Percentiles rank a stretch among this genome's conserved stretches.
These are phyloP conservation scores for Eubasilissa regina DNA, from an alignment of 1,140 invertebrate species.

Conservation along the genomic window DNA sequence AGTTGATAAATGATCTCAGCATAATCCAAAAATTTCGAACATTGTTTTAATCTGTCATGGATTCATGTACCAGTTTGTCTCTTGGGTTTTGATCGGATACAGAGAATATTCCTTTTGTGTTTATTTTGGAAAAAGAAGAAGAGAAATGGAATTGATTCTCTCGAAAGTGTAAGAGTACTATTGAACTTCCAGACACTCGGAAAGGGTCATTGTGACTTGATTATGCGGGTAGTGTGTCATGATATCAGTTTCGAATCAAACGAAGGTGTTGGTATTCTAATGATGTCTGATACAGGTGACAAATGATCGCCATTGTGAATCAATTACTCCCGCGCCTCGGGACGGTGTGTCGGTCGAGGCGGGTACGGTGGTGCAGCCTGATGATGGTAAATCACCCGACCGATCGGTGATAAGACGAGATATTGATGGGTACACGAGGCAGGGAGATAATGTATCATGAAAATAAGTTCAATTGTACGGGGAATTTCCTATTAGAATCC, in stretches of 20 bases:
- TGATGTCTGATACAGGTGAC: conserved; percentile 36
- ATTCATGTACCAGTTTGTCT: too few species aligned
- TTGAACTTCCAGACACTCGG: background rate
- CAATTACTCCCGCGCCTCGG: conserved; percentile 38
- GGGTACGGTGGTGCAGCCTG: background rate
- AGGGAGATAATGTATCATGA: conserved; percentile 35
- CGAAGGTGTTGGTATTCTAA: conserved; percentile 41
- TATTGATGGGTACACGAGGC: conserved; percentile 37
- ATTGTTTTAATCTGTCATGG: too few species aligned
- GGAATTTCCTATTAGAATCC: conserved; percentile 9
- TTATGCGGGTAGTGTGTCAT: background rate
- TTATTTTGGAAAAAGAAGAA: background rate
- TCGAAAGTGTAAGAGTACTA: background rate
- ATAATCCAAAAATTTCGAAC: too few species aligned
- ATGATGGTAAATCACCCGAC: conserved; percentile 31
- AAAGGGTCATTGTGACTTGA: conserved; percentile 9
- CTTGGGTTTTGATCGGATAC: too few species aligned
- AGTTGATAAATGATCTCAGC: too few species aligned
- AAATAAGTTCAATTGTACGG: conserved; percentile 28
- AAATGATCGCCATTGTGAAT: conserved; percentile 46
- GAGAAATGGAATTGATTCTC: background rate
- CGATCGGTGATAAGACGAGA: conserved; percentile 21
- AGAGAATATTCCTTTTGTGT: too few species aligned
- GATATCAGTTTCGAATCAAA: conserved; percentile 26
- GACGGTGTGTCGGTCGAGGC: too few species aligned